phyloP scores from a whole-genome alignment of 2,113 vertebrate genomes.

The Stictonetta naevosa region DNA sequence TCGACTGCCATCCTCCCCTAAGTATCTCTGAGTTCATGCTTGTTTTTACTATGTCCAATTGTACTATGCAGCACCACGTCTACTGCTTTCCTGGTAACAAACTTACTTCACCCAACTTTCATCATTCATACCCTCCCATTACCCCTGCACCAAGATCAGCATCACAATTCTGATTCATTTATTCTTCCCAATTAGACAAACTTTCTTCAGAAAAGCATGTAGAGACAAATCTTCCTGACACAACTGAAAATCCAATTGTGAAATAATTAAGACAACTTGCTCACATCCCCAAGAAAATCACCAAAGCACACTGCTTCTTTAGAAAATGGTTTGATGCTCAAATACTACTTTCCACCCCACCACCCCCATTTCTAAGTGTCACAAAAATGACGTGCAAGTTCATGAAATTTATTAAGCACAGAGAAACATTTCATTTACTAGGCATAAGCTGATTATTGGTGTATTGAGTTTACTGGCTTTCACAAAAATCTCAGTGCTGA shows the following conservation, averaged over 20 bases:
- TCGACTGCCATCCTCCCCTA: background rate
- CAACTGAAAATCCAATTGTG: background rate
- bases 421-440: background rate
- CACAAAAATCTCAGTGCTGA: background rate
- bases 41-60: background rate
- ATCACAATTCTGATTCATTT: background rate
- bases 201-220: background rate
- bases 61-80: too few species aligned
- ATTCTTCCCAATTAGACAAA: background rate
- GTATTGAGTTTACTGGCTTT: background rate
- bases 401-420: background rate
- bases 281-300: background rate
- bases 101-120: too few species aligned
- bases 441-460: background rate
- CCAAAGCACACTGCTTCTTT: background rate
- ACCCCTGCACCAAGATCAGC: background rate
- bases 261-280: background rate
- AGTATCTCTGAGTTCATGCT: background rate
- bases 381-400: background rate
- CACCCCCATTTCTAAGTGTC: too few species aligned
- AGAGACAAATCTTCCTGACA: background rate
- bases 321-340: background rate
- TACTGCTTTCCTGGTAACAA: too few species aligned
- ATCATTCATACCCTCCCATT: background rate
- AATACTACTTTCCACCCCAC: background rate